Conservation (phyloP, 2,797 vertebrate species). For the Arnoldichthys spilopterus region DNA sequence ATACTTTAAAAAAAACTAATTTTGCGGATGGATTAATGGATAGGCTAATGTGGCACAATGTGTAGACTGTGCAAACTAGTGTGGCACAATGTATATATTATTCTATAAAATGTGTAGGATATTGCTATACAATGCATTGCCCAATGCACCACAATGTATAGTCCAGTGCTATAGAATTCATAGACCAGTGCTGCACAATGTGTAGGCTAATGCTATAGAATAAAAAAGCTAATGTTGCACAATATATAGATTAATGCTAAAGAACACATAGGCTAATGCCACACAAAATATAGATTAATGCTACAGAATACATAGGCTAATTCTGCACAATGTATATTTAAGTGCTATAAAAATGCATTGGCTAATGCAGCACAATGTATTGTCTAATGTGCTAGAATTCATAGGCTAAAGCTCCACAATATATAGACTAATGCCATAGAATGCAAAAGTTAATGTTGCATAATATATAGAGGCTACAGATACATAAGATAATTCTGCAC, state of each 20-base stretch:
- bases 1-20: no score
- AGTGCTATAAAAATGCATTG: not conserved
- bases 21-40: no score
- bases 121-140: not conserved
- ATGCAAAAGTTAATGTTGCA: not conserved
- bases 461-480: not conserved
- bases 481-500: not conserved
- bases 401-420: not conserved
- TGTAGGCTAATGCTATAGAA: not conserved
- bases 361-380: not conserved
- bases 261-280: not conserved
- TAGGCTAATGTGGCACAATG: not conserved
- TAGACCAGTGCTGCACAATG: not conserved
- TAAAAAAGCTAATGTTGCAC: not conserved
- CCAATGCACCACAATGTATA: not conserved
- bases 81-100: not conserved
- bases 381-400: not conserved
- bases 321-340: not conserved
- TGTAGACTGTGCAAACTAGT: no score
- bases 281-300: not conserved
- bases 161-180: not conserved
- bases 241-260: not conserved
- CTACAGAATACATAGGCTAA: not conserved
- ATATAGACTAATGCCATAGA: not conserved
- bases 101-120: constrained; percentile 2